Base-by-base conservation (phyloP, 2,888 invertebrate species). In the Morpho deidamia region DNA sequence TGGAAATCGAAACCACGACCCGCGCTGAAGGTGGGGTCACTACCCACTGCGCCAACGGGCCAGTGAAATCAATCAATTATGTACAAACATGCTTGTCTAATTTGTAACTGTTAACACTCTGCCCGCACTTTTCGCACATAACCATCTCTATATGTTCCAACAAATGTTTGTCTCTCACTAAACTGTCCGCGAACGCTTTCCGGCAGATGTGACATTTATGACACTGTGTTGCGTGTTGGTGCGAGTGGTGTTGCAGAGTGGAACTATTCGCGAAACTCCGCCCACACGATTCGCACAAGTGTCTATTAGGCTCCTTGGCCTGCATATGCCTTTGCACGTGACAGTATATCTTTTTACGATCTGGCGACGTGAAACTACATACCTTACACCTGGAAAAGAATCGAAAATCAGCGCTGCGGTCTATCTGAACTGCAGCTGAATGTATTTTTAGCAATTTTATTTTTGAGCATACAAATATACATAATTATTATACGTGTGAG, bases 281-380 rank as follows among this genome's bases (percentile, higher is more conserved):
- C 0, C 90, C 90, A 43, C 90, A 90, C 0, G 79, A 72, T 51
- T 90, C 90, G 39, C 90, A 90, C 2, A 90, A 71, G 45, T 89
- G 89, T 0, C 72, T 68, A 0, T 64, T 64, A 0, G 72, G 62
- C 40, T 74, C 72, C 1, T 72, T 69, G 4, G 60, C 62, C 8
- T 69, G 75, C 8, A 88, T 87, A 59, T 92, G 92, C 23, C 81
- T 76, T 63, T 91, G 90, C 0, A 92, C 90, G 65, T 94, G 94
- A 2, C 87, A 76, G 58, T 91, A 92, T 44, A 93, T 83, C 14
- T 91, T 90, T 51, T 91, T 91, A 61, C 84, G 88, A 56, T 90
- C 86, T 5, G 82, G 72, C 57, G 92, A 91, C n/a, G 87, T 84
- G 41, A 83, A 83, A n/a, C 81, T 82, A 70, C 94, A 94, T 35